Percentiles rank a stretch among this genome's conserved stretches.
Conservation (phyloP, 2,888 invertebrate genomes). For the Urechis unicinctus region DNA sequence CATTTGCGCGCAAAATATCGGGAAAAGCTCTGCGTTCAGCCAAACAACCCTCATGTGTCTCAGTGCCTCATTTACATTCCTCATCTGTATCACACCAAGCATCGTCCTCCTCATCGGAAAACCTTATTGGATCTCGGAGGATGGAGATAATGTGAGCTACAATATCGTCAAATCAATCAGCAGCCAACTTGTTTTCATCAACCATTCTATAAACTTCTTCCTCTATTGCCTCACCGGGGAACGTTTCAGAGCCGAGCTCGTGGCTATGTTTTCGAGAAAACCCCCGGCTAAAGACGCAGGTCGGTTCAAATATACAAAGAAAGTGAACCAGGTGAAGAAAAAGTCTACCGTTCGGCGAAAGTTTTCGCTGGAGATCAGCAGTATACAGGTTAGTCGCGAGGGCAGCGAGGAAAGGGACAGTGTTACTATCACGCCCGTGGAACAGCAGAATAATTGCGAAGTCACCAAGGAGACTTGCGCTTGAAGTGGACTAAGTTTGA, state of each 20-base stretch:
- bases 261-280: neutral
- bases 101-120: constrained; percentile 24
- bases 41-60: constrained; percentile 23
- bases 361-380: too few species aligned
- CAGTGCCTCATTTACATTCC: constrained; percentile 24
- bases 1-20: neutral
- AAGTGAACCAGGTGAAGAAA: too few species aligned
- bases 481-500: too few species aligned
- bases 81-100: constrained; percentile 24
- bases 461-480: too few species aligned
- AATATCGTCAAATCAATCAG: constrained; percentile 14
- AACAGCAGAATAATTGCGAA: too few species aligned
- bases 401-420: too few species aligned
- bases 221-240: constrained; percentile 20
- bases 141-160: constrained; percentile 9
- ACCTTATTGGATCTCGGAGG: constrained; percentile 21
- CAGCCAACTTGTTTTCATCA: constrained; percentile 16
- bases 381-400: too few species aligned
- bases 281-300: too few species aligned
- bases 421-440: too few species aligned
- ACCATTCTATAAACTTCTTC: constrained; percentile 21
- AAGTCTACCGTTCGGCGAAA: too few species aligned
- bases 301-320: too few species aligned
- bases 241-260: constrained; percentile 8
- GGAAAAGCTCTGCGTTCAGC: constrained; percentile 1